Evolutionary conservation across 2,888 invertebrate species (phyloP).

Genomic region (Corythucha ciliata): DNA sequence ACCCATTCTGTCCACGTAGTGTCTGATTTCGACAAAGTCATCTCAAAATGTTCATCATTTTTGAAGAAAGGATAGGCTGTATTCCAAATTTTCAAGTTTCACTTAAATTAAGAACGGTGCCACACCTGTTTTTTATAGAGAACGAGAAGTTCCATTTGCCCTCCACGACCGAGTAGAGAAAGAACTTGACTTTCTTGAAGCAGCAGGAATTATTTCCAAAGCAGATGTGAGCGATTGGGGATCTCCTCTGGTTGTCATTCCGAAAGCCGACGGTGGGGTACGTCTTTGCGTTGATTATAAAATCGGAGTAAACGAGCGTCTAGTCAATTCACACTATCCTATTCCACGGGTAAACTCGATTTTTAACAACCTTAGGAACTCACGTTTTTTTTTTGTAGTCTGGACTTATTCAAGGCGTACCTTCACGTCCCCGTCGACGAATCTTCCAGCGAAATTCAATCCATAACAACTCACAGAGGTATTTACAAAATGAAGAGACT

Average conservation of each 20-base stretch:
- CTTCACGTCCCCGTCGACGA: constrained; percentile 26
- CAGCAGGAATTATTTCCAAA: background rate
- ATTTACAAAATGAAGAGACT: constrained; percentile 14
- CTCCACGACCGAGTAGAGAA: background rate
- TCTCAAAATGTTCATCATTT: no score
- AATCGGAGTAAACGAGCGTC: constrained; percentile 6
- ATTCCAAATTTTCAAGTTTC: no score
- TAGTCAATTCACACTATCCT: constrained; percentile 20
- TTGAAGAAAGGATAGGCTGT: no score
- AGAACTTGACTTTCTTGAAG: background rate
- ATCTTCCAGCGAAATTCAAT: constrained; percentile 21
- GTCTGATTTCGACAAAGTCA: no score
- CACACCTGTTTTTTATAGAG: no score
- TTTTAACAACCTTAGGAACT: constrained; percentile 23
- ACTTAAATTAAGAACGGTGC: no score
- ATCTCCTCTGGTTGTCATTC: constrained; percentile 1
- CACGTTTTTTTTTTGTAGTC: constrained; percentile 26
- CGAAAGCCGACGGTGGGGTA: background rate
- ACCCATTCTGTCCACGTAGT: no score
- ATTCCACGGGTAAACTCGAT: constrained; percentile 32
- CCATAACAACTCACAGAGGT: no score
- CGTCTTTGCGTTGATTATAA: constrained; percentile 1
- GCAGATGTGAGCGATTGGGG: background rate
- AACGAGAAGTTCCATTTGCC: no score
- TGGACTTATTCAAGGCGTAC: constrained; percentile 32